Percentiles rank a stretch among this genome's conserved stretches.
Evolutionary conservation across 2,797 vertebrate species (phyloP).

Genomic region (Falco cherrug): DNA sequence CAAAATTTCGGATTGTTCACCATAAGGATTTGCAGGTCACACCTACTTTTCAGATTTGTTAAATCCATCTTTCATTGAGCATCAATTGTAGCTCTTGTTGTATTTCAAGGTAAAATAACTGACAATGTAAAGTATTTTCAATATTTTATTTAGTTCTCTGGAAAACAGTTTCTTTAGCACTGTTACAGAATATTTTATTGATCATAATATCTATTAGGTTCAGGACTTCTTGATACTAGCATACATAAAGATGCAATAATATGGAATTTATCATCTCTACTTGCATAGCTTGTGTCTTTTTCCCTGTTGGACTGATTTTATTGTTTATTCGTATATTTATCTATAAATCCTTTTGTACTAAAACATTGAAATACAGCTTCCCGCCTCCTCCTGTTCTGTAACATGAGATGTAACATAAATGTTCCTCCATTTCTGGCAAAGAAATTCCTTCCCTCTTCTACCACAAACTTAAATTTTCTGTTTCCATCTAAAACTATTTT

Average conservation of each 20-base stretch:
- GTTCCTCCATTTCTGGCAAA: neutral
- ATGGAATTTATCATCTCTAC: neutral
- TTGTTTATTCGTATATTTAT: neutral
- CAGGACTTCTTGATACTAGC: neutral
- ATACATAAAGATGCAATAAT: neutral
- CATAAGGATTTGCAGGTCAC: neutral
- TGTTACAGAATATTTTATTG: neutral
- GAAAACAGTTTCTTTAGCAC: neutral
- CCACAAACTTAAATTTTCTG: neutral
- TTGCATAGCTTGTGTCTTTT: neutral
- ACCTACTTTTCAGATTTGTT: neutral
- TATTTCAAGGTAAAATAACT: neutral
- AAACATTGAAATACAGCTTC: neutral
- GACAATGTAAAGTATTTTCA: neutral
- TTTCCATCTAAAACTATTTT: neutral
- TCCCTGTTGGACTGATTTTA: neutral
- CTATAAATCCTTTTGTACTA: neutral
- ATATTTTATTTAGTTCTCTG: neutral
- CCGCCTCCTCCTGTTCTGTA: neutral
- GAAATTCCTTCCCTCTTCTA: neutral
- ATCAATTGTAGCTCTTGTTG: neutral
- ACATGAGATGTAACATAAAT: neutral
- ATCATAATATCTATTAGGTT: neutral
- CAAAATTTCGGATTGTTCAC: neutral
- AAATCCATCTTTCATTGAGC: neutral